These are phyloP conservation scores for Lycia hirtaria DNA, from an alignment of 2,888 invertebrate species.

Conservation along the genomic window DNA sequence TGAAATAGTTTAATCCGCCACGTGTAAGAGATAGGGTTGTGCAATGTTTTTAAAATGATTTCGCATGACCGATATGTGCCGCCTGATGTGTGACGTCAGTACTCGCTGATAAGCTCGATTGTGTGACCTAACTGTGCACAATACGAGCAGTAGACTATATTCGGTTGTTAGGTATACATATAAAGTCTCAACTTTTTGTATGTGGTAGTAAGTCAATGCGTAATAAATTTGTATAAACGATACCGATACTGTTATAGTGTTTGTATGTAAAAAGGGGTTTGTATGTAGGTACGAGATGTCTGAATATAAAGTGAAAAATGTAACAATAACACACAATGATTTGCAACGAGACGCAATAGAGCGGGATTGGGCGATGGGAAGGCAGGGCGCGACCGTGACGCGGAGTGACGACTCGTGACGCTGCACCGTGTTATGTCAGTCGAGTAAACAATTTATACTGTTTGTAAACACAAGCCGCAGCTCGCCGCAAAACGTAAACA, in stretches of 20 bases:
- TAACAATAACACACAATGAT: slow-evolving; percentile 29
- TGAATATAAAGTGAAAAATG: slow-evolving; percentile 14
- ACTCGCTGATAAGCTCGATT: slow-evolving; percentile 13
- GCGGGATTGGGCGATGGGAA: slow-evolving; percentile 62
- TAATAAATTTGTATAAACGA: background rate
- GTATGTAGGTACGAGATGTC: background rate
- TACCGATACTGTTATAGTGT: background rate
- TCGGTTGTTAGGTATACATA: too few relatives aligned
- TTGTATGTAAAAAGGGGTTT: too few relatives aligned
- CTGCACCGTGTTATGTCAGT: slow-evolving; percentile 66
- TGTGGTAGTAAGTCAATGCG: background rate
- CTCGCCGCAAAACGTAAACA: slow-evolving; percentile 70
- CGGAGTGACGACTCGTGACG: slow-evolving; percentile 55
- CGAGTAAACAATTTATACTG: slow-evolving; percentile 75
- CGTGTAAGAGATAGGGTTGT: slow-evolving; percentile 20
- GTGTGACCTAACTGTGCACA: background rate
- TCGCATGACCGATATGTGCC: slow-evolving; percentile 19
- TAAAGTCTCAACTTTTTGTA: too few relatives aligned
- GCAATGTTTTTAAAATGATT: slow-evolving; percentile 20
- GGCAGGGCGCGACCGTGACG: slow-evolving; percentile 55
- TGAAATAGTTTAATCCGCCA: slow-evolving; percentile 13
- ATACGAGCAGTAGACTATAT: background rate
- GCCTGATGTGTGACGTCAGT: slow-evolving; percentile 28
- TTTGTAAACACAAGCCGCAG: slow-evolving; percentile 75
- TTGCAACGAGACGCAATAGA: slow-evolving; percentile 65